Percentiles rank a stretch among this genome's conserved stretches.
phyloP scores from a whole-genome alignment of 2,113 vertebrate genomes.

The Microcebus tavaratra region DNA sequence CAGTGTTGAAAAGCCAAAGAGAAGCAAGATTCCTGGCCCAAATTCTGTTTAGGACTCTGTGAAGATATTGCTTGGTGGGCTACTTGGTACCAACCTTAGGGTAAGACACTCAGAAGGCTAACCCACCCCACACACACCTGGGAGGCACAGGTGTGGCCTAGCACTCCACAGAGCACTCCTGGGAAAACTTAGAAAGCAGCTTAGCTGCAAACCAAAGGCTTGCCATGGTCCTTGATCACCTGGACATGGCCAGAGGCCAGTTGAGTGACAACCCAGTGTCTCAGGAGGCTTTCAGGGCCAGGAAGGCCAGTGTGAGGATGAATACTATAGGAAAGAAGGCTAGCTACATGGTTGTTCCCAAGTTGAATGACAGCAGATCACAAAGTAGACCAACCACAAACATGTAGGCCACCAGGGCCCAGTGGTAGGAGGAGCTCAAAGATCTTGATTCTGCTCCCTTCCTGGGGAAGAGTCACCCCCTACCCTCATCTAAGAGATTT shows the following conservation, averaged over 20 bases:
- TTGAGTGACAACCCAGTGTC: neutral
- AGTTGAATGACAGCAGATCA: neutral
- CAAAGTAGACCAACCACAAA: neutral
- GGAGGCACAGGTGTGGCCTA: neutral
- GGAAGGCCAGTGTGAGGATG: neutral
- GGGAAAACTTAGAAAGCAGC: neutral
- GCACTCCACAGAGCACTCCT: neutral
- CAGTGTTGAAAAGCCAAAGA: neutral
- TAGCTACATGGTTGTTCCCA: neutral
- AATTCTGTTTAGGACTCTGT: neutral
- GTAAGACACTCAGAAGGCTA: neutral
- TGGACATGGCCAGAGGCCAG: neutral
- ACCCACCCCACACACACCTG: fast-evolving
- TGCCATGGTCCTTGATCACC: no score
- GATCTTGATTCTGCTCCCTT: neutral
- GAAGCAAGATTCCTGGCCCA: neutral
- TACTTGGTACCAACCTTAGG: no score
- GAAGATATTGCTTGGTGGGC: neutral
- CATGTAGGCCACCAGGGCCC: neutral
- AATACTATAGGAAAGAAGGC: neutral
- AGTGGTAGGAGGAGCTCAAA: neutral
- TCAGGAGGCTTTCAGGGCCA: neutral
- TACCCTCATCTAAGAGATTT: neutral
- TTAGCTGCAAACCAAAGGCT: neutral
- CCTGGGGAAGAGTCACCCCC: neutral